Conservation (phyloP, 1,140 invertebrate genomes). For the Gonioctena quinquepunctata region DNA sequence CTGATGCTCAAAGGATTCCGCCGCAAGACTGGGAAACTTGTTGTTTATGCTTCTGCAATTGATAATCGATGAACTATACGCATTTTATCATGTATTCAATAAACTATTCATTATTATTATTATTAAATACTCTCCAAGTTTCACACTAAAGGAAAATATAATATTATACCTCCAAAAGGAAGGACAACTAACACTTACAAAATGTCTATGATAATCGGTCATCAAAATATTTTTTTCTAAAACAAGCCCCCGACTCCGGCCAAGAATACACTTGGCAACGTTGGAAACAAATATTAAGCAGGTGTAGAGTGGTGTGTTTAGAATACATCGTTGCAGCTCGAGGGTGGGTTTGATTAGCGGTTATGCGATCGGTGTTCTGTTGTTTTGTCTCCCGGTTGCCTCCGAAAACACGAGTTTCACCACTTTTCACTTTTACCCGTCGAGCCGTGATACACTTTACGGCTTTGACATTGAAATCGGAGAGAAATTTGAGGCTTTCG, state of each 20-base stretch:
- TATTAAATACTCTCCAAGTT: too few species aligned
- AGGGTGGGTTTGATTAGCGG: constrained; percentile 43
- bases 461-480: background rate
- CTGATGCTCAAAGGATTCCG: too few species aligned
- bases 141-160: too few species aligned
- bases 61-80: too few species aligned
- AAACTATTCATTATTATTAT: too few species aligned
- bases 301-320: constrained; percentile 42
- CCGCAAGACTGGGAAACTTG: too few species aligned
- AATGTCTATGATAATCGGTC: too few species aligned
- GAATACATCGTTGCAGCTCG: constrained; percentile 35
- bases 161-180: too few species aligned
- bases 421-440: constrained; percentile 23
- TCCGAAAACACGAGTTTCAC: constrained; percentile 23
- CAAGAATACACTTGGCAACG: background rate
- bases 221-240: too few species aligned
- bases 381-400: constrained; percentile 28
- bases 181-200: too few species aligned
- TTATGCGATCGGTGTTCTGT: constrained; percentile 34
- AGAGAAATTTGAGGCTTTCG: background rate
- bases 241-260: background rate
- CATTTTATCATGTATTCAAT: too few species aligned
- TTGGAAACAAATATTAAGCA: constrained; percentile 29
- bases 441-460: background rate
- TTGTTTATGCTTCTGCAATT: too few species aligned